Evolutionary conservation across 30 jellyfish, hydroid and myxozoan species (phyloP), one percentile per base, ranked within the genome.

Genomic region (Mastigias papua): DNA sequence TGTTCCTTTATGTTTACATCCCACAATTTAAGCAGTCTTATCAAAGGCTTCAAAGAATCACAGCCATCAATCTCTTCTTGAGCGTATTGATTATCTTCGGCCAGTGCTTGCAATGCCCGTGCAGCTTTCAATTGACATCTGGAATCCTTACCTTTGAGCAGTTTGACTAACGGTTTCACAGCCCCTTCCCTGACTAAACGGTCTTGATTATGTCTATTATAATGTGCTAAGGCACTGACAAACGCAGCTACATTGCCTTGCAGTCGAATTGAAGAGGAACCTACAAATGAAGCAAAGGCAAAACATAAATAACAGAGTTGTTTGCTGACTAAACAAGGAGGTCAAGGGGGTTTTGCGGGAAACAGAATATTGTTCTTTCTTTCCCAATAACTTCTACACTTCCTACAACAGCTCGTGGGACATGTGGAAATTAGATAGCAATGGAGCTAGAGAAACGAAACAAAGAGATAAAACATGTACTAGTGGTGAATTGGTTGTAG

Each of bases 81-180:
- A 25, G 90, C 96, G 66, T 33, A 66, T 76, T 50, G 34, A 37
- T 87, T 87, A 61, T 75, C 91, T 49, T 87, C 82, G 1, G 96
- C 27, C 73, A 87, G 61, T 19, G 87, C 50, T 23, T 87, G 91
- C 76, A 87, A 63, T 1, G 96, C 96, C 22, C 90, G 75, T 20
- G 96, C 96, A 6, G 96, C 96, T 49, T 87, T 87, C 62, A 87
- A 64, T 65, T 87, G 96, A 82, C 96, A 87, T 32, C 88, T 69
- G 22, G 87, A 37, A 19, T 76, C 90, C 58, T 87, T 87, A 63
- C 96, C 66, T 34, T 78, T 65, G 48, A 87, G 81, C 25, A 87
- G 66, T 73, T 67, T 70, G 50, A 78, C 96, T 34, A 87, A 35
- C 27, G 86, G 90, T 48, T 26, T 68, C 42, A 87, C 90, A 15